Evolutionary conservation across 2,797 vertebrate species (phyloP), one percentile per base, ranked within the genome.

Genomic region (Pelodytes ibericus): DNA sequence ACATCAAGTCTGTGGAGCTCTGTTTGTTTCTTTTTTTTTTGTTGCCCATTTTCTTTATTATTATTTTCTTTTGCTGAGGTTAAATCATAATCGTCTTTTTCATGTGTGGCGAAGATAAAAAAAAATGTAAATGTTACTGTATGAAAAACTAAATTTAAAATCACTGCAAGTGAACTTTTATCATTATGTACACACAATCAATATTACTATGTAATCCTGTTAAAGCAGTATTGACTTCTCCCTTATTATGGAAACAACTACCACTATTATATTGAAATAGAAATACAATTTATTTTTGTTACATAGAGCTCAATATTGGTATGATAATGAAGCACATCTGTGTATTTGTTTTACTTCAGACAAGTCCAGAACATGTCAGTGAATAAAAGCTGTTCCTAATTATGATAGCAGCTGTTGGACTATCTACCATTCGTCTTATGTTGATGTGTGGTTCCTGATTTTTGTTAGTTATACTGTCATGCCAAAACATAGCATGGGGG

Each of bases 301-400:
- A 72, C 73, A 82, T 20, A 47, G 79, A 8, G 49, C 81, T 84
- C 59, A 81, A 87, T 88, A 88, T 84, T 75, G 80, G 72, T 84
- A 87, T 87, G 86, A 81, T 87, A 90, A 89, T 88, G 81, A 82
- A 77, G 83, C 85, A 88, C 91, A 91, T 91, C 90, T 92, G 91
- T 88, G 84, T 91, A 89, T 92, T 91, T 91, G 89, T 89, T 92
- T 91, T 89, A 85, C 82, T 83, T 81, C 80, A 88, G 90, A 89
- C 87, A 88, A 84, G 87, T 88, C 86, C 87, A 87, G 88, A 88
- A 88, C 87, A 90, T 87, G 91, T 87, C 88, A 89, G 89, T 84
- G 85, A 61, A 89, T 91, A 85, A 92, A 93, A 92, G 92, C 90
- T 93, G 91, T 91, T 91, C 86, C 88, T 92, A 89, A 92, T 93